Percentiles rank a stretch among this genome's conserved stretches.
Evolutionary conservation across 2,888 invertebrate genomes (phyloP).

Genomic region (Tryphoninae sp.): DNA sequence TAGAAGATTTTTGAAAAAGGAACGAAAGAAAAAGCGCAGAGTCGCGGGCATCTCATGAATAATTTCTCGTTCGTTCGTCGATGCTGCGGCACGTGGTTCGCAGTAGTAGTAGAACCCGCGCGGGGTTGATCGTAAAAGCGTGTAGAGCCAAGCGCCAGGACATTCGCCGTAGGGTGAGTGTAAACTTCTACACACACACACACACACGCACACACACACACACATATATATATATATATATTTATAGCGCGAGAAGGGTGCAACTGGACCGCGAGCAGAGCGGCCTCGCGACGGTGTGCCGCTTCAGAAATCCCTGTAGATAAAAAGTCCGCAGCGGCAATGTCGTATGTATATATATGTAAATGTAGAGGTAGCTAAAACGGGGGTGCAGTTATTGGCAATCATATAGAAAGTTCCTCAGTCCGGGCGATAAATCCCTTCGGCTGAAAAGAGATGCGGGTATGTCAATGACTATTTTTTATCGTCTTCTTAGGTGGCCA

Average conservation of each 20-base stretch:
- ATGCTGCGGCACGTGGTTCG: slow-evolving; percentile 52
- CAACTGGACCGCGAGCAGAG: slow-evolving; percentile 74
- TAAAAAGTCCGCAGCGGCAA: slow-evolving; percentile 74
- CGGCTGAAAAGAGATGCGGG: neutral
- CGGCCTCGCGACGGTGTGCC: slow-evolving; percentile 43
- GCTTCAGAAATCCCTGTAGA: slow-evolving; percentile 78
- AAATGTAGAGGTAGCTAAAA: neutral
- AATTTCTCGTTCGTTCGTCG: slow-evolving; percentile 67
- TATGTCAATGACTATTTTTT: neutral
- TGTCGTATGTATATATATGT: slow-evolving; percentile 24
- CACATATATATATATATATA: slow-evolving; percentile 22
- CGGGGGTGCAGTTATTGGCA: neutral
- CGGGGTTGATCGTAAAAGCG: slow-evolving; percentile 65
- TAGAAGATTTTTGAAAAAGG: neutral
- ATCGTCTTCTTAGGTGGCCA: slow-evolving; percentile 17
- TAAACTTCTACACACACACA: slow-evolving; percentile 5
- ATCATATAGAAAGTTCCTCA: neutral
- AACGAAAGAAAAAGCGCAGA: slow-evolving; percentile 60
- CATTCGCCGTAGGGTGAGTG: slow-evolving; percentile 36
- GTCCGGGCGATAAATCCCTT: neutral
- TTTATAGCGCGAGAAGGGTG: slow-evolving; percentile 70
- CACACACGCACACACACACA: neutral
- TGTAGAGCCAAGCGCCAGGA: slow-evolving; percentile 36
- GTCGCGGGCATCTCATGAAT: slow-evolving; percentile 78
- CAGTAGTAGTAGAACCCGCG: slow-evolving; percentile 32